phyloP scores from a whole-genome alignment of 2,888 invertebrate genomes.

The Druceiella hillmani region DNA sequence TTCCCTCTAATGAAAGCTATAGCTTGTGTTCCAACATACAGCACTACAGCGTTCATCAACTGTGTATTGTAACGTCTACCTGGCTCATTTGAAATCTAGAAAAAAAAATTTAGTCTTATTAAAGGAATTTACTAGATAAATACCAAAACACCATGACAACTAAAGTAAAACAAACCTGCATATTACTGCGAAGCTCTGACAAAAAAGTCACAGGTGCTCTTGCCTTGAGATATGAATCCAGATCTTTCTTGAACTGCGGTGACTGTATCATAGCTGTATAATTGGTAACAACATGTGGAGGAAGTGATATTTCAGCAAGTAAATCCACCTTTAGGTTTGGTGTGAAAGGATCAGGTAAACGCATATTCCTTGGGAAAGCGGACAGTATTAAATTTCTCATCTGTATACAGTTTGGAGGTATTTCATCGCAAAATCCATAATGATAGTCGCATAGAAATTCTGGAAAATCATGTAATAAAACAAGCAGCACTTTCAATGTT shows the following conservation, averaged over 20 bases:
- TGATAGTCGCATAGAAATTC: conserved; percentile 99
- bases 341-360: conserved; percentile 97
- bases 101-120: neutral
- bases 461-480: conserved; percentile 97
- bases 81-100: conserved; percentile 69
- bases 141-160: too few relatives aligned
- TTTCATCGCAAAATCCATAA: conserved; percentile 98
- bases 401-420: conserved; percentile 98
- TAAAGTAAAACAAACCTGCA: conserved; percentile 59
- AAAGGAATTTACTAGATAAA: conserved; percentile 5
- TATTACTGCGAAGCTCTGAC: conserved; percentile 83
- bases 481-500: conserved; percentile 88
- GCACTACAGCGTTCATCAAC: conserved; percentile 93
- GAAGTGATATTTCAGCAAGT: conserved; percentile 80
- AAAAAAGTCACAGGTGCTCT: conserved; percentile 93
- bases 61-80: conserved; percentile 93
- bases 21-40: conserved; percentile 97
- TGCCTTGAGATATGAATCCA: conserved; percentile 94
- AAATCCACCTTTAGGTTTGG: conserved; percentile 94
- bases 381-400: conserved; percentile 97
- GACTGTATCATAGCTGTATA: conserved; percentile 84
- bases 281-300: conserved; percentile 86
- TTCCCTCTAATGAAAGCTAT: conserved; percentile 88
- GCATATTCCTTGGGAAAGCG: conserved; percentile 97
- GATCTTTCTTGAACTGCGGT: conserved; percentile 85